Evolutionary conservation across 92 coral and sea anemone species (phyloP).

Genomic region (Porites divaricata): DNA sequence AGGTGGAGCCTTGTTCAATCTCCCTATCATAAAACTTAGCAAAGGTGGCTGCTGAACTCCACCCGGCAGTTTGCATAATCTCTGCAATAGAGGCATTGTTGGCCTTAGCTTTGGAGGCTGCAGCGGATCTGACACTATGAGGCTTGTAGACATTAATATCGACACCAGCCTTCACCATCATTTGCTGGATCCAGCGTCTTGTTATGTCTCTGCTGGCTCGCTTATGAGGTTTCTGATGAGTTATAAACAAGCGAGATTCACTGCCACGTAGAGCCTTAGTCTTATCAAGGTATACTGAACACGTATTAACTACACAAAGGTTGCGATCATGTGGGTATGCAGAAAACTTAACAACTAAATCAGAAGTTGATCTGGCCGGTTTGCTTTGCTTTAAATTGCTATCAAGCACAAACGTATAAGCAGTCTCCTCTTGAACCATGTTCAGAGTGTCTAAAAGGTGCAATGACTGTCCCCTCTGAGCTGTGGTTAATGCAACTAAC

Average conservation of each 20-base stretch:
- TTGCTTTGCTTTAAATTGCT: conserved; percentile 58
- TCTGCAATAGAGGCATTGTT: conserved; percentile 13
- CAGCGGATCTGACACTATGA: too few species aligned
- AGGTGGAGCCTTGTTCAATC: too few species aligned
- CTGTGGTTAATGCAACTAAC: conserved; percentile 35
- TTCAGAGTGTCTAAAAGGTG: conserved; percentile 27
- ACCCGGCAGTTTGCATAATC: too few species aligned
- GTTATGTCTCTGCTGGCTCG: conserved; percentile 64
- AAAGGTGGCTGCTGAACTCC: too few species aligned
- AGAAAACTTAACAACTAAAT: conserved; percentile 37
- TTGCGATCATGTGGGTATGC: conserved; percentile 48
- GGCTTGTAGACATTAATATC: too few species aligned
- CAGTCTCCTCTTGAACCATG: conserved; percentile 46
- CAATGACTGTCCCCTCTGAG: conserved; percentile 53
- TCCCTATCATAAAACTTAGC: too few species aligned
- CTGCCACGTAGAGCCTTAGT: conserved; percentile 4
- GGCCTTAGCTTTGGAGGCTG: not conserved
- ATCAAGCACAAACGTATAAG: conserved; percentile 28
- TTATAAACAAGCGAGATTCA: conserved; percentile 60
- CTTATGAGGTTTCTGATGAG: conserved; percentile 64
- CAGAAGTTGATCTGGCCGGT: conserved; percentile 41
- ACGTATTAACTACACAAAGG: conserved; percentile 51
- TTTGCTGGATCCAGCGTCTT: too few species aligned
- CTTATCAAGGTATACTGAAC: conserved; percentile 40
- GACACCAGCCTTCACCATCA: too few species aligned